phyloP scores from a whole-genome alignment of 2,113 vertebrate species.

The Oxyruncus cristatus region DNA sequence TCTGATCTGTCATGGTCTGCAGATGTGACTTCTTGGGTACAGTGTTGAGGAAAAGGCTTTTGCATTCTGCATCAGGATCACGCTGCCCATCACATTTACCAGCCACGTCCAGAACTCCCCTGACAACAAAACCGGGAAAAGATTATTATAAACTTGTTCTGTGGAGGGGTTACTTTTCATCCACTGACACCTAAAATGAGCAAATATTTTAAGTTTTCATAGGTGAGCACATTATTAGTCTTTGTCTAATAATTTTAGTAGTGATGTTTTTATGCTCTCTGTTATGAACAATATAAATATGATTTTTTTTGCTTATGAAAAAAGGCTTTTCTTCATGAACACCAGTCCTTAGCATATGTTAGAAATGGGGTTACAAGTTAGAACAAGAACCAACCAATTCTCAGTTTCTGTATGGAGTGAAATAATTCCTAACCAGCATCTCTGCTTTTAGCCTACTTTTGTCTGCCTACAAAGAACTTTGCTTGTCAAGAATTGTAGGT shows the following conservation, averaged over 20 bases:
- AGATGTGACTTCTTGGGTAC: background rate
- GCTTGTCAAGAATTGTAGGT: constrained; percentile 25
- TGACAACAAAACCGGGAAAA: background rate
- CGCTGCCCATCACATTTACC: background rate
- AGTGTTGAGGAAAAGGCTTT: background rate
- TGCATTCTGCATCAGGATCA: background rate
- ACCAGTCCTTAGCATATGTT: background rate
- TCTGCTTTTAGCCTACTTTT: constrained; percentile 25
- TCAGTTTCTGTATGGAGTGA: background rate
- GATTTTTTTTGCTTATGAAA: background rate
- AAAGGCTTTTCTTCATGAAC: background rate
- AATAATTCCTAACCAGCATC: background rate
- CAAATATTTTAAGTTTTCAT: background rate
- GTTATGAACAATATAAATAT: background rate
- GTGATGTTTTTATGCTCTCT: background rate
- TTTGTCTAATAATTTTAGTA: background rate
- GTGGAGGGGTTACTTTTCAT: background rate
- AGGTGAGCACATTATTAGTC: background rate
- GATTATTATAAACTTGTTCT: background rate
- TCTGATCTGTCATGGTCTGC: background rate
- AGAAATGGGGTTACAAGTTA: background rate
- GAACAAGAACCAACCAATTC: background rate
- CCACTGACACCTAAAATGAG: background rate
- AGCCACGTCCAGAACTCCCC: background rate
- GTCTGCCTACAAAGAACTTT: constrained; percentile 13